Conservation (phyloP, 2,888 invertebrate species). For the Leptinotarsa juncta region DNA sequence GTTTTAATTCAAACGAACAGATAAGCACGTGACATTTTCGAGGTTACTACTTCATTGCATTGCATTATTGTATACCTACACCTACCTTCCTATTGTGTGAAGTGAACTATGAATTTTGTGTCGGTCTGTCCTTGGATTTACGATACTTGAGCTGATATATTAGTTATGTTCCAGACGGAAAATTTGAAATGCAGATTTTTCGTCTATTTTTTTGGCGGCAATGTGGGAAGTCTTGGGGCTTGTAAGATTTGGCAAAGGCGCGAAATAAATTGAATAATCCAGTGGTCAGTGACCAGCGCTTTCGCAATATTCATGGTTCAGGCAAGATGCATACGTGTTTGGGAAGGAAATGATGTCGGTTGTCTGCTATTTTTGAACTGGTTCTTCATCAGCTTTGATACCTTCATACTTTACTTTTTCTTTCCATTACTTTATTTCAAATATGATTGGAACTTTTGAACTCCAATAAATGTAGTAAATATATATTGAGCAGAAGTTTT, state of each 20-base stretch:
- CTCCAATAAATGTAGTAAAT: no score
- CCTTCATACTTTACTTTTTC: no score
- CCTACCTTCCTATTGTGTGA: background rate
- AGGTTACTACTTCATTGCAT: constrained; percentile 11
- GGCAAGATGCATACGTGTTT: constrained; percentile 1
- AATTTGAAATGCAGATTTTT: background rate
- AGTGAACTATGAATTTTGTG: background rate
- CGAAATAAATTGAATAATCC: background rate
- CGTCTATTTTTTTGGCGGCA: background rate
- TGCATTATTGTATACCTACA: background rate
- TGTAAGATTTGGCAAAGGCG: background rate
- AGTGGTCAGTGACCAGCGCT: background rate
- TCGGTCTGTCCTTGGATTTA: background rate
- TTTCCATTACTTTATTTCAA: no score
- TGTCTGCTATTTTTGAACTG: no score
- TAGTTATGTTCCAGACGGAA: background rate
- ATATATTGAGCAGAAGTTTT: no score
- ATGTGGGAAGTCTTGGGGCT: background rate
- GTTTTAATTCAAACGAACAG: background rate
- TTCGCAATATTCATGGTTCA: background rate
- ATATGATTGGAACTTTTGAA: no score
- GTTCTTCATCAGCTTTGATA: no score
- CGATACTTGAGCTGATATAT: background rate
- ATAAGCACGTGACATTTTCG: constrained; percentile 16
- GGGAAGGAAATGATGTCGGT: background rate